These are phyloP conservation scores for Pantherophis vulpinus DNA, from an alignment of 2,797 vertebrate genomes.

Conservation along the genomic window DNA sequence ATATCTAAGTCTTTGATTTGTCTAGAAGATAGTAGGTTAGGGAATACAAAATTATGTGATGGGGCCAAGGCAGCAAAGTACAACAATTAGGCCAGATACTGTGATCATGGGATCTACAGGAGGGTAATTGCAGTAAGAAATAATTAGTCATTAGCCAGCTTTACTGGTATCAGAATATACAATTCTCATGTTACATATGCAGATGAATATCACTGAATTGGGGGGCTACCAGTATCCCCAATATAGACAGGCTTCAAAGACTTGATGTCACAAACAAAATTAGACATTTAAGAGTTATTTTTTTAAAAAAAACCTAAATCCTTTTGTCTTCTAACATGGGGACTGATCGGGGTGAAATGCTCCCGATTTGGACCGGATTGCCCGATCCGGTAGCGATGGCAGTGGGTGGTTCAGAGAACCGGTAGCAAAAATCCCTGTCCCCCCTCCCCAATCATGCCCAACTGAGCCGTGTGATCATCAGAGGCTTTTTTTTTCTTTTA, in stretches of 20 bases:
- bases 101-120: background rate
- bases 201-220: background rate
- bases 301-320: background rate
- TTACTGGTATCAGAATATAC: background rate
- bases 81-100: background rate
- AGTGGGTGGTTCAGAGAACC: no score
- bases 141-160: background rate
- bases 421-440: no score
- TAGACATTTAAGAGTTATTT: background rate
- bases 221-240: background rate
- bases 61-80: background rate
- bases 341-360: no score
- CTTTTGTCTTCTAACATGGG: background rate
- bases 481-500: no score
- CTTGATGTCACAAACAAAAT: background rate
- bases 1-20: background rate
- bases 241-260: background rate
- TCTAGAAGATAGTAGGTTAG: background rate
- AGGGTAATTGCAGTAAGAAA: background rate
- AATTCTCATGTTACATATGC: background rate
- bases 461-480: no score
- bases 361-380: no score
- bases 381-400: no score
- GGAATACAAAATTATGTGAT: background rate
- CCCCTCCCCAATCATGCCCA: no score